These are phyloP conservation scores for Eueides isabella DNA, from an alignment of 1,140 invertebrate species.

Conservation along the genomic window DNA sequence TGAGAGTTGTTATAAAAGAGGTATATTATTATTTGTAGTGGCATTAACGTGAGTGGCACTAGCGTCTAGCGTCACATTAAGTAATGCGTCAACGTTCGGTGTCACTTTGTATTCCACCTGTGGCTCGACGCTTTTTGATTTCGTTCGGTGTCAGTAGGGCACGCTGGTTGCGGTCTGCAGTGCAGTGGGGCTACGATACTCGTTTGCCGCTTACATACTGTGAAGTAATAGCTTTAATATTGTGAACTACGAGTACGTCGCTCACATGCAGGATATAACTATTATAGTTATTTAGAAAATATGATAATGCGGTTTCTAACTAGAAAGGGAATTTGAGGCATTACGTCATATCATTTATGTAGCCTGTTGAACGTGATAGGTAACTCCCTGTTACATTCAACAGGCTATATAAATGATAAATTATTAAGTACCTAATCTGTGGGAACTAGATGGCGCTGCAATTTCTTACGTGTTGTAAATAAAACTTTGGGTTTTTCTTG, in stretches of 20 bases:
- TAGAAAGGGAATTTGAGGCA: too few species aligned
- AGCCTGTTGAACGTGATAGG: too few species aligned
- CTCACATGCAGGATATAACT: background rate
- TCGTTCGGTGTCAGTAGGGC: conserved; percentile 71
- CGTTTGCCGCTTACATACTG: conserved; percentile 45
- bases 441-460: conserved; percentile 10
- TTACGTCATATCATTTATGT: too few species aligned
- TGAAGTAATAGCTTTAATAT: conserved; percentile 54
- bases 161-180: conserved; percentile 55
- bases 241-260: conserved; percentile 21
- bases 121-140: conserved; percentile 55
- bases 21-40: background rate
- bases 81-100: conserved; percentile 21
- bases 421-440: background rate
- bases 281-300: too few species aligned
- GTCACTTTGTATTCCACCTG: conserved; percentile 36
- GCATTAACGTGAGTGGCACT: background rate
- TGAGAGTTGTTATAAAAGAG: background rate
- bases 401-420: background rate
- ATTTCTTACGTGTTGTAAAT: background rate
- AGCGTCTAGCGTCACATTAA: background rate
- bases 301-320: too few species aligned
- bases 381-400: background rate
- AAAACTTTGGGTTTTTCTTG: background rate
- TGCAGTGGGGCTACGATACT: conserved; percentile 40